These are phyloP conservation scores for Cryptus viduatorius DNA, from an alignment of 2,888 invertebrate species.

Conservation along the genomic window DNA sequence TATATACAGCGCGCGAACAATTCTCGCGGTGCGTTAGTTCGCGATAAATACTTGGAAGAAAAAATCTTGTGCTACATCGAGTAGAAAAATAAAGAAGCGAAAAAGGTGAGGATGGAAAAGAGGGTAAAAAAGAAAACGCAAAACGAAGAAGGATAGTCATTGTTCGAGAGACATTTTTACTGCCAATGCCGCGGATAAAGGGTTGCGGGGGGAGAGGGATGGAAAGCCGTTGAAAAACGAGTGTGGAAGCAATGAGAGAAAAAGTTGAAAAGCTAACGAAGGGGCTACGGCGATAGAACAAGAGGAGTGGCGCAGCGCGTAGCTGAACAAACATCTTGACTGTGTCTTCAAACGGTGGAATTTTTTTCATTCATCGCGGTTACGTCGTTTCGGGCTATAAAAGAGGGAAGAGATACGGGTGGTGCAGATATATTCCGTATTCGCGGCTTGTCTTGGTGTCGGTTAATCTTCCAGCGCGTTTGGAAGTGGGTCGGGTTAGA, in stretches of 20 bases:
- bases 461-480: conserved; percentile 79
- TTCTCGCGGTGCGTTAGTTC: conserved; percentile 5
- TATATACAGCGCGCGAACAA: not conserved
- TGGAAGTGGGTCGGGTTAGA: conserved; percentile 79
- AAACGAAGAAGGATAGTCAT: conserved; percentile 26
- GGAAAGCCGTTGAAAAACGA: conserved; percentile 54
- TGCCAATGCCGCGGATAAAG: conserved; percentile 37
- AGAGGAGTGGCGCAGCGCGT: conserved; percentile 18
- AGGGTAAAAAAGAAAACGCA: not conserved
- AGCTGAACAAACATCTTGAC: conserved; percentile 68
- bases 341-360: conserved; percentile 75
- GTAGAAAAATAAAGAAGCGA: conserved; percentile 29
- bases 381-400: conserved; percentile 59
- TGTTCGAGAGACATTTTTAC: conserved; percentile 63
- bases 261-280: conserved; percentile 36
- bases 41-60: conserved; percentile 13
- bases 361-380: conserved; percentile 75
- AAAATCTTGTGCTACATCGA: conserved; percentile 47
- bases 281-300: conserved; percentile 20
- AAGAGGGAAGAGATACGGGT: not conserved
- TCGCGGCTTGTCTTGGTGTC: conserved; percentile 64
- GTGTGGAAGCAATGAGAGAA: conserved; percentile 48
- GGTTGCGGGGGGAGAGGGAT: conserved; percentile 23
- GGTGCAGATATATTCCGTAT: conserved; percentile 50
- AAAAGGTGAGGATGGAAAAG: not conserved